phyloP scores from a whole-genome alignment of 2,888 invertebrate genomes.

The Chalcosyrphus nemorum region DNA sequence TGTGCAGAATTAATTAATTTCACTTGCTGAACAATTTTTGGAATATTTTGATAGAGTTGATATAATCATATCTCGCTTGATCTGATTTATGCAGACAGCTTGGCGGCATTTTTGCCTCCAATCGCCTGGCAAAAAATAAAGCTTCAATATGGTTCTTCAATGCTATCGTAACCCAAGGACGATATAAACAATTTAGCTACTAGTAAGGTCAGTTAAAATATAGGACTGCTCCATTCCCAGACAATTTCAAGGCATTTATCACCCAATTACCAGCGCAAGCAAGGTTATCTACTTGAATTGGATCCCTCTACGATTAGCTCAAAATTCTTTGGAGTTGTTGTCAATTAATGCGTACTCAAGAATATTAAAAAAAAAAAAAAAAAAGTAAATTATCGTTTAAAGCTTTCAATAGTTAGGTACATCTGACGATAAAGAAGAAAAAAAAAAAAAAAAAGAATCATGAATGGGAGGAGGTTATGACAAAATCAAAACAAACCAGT shows the following conservation, averaged over 20 bases:
- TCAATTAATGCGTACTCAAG: background rate
- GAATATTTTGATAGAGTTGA: too few relatives aligned
- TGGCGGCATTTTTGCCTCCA: background rate
- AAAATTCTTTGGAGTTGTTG: conserved; percentile 4
- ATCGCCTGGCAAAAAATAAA: background rate
- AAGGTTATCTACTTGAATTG: conserved; percentile 32
- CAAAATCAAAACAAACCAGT: conserved; percentile 42
- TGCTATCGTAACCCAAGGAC: background rate
- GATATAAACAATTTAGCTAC: background rate
- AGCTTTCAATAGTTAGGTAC: conserved; percentile 10
- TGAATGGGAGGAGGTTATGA: conserved; percentile 45
- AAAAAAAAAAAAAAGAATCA: conserved; percentile 33
- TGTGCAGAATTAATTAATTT: too few relatives aligned
- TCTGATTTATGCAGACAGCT: background rate
- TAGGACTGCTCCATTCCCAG: background rate
- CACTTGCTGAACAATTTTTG: too few relatives aligned
- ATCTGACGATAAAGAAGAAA: conserved; percentile 20
- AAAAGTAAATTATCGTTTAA: too few relatives aligned
- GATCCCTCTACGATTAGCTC: conserved; percentile 3
- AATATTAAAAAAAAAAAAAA: background rate
- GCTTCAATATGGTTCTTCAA: background rate
- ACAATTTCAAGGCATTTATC: conserved; percentile 8
- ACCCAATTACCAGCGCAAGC: conserved; percentile 13
- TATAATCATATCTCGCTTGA: too few relatives aligned
- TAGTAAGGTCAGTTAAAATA: background rate